Evolutionary conservation across 2,888 invertebrate genomes (phyloP).

Genomic region (Stramonita haemastoma): DNA sequence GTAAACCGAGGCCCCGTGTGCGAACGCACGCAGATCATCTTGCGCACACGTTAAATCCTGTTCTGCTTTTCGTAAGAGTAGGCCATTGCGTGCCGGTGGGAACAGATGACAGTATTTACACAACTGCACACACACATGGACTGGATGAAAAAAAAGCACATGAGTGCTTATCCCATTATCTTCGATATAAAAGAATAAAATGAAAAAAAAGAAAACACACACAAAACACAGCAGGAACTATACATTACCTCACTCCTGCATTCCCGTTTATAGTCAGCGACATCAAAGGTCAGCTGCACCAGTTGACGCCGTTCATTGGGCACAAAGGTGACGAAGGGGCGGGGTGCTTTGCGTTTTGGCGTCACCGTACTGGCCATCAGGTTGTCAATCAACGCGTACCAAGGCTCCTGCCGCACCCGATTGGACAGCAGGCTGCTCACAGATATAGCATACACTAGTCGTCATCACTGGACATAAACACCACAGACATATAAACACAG

Average conservation of each 20-base stretch:
- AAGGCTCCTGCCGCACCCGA: constrained; percentile 66
- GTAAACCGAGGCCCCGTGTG: too few relatives aligned
- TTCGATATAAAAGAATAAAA: too few relatives aligned
- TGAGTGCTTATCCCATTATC: too few relatives aligned
- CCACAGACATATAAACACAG: too few relatives aligned
- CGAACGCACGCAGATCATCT: too few relatives aligned
- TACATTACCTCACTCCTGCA: constrained; percentile 65
- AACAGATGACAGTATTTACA: too few relatives aligned
- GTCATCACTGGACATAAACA: too few relatives aligned
- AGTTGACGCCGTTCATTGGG: constrained; percentile 68
- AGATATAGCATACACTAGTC: neutral
- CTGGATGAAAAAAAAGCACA: too few relatives aligned
- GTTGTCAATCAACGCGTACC: constrained; percentile 70
- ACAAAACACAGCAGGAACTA: neutral
- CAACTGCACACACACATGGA: too few relatives aligned
- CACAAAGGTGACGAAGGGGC: constrained; percentile 54
- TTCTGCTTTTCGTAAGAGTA: too few relatives aligned
- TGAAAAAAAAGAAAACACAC: neutral
- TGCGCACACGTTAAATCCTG: too few relatives aligned
- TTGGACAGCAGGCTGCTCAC: constrained; percentile 50
- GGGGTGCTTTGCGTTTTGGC: constrained; percentile 65
- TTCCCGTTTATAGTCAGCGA: constrained; percentile 65
- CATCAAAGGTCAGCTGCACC: constrained; percentile 69
- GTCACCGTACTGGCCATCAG: constrained; percentile 59
- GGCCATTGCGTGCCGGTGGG: too few relatives aligned